These are phyloP conservation scores for Pogoniulus pusillus DNA, from an alignment of 2,797 vertebrate genomes.

Conservation along the genomic window DNA sequence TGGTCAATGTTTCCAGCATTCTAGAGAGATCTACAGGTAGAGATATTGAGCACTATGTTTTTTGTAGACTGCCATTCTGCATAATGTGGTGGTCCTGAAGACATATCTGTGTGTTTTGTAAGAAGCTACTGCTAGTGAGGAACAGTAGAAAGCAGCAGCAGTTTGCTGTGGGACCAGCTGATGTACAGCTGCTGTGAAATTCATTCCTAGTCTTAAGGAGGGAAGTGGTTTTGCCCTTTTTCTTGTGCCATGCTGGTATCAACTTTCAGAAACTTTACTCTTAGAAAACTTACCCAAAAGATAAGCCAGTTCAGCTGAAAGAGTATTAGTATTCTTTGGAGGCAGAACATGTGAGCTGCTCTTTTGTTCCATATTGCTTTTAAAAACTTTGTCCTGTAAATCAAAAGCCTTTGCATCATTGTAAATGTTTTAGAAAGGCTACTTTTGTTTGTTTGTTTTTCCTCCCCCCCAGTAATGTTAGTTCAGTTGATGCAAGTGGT, in stretches of 20 bases:
- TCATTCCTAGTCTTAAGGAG: not conserved
- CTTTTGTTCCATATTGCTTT: not conserved
- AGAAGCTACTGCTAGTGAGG: not conserved
- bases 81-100: not conserved
- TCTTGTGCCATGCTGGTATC: not conserved
- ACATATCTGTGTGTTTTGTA: not conserved
- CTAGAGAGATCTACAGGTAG: not conserved
- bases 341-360: not conserved
- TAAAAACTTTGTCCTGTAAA: not conserved
- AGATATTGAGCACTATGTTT: not conserved
- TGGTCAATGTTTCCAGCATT: not conserved
- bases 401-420: not conserved
- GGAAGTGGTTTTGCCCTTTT: not conserved
- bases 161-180: not conserved
- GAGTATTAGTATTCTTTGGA: not conserved
- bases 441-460: not conserved
- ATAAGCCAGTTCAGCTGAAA: constrained; percentile 4
- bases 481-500: not conserved
- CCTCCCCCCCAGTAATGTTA: not conserved
- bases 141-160: not conserved
- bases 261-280: not conserved
- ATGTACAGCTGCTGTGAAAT: not conserved
- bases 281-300: not conserved
- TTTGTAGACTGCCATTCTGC: not conserved
- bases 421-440: not conserved